Evolutionary conservation across 2,113 vertebrate genomes (phyloP).

Genomic region (Rhineura floridana): DNA sequence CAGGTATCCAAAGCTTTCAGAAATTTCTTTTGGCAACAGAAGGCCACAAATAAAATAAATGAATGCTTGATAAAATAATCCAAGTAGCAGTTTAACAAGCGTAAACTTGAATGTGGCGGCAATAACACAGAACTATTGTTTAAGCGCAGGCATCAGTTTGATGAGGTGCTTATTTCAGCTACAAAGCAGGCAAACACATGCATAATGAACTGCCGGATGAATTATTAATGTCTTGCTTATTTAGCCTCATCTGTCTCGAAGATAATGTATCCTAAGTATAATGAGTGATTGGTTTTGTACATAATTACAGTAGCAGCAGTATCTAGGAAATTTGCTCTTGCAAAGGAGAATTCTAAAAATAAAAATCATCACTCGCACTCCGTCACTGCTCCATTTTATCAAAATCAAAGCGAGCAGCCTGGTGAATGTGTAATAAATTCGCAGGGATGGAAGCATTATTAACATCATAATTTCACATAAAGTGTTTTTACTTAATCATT

Average conservation of each 20-base stretch:
- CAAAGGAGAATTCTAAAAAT: slow-evolving; percentile 85
- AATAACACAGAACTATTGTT: slow-evolving; percentile 97
- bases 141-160: slow-evolving; percentile 95
- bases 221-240: slow-evolving; percentile 99
- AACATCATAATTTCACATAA: slow-evolving; percentile 86
- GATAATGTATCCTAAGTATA: slow-evolving; percentile 99
- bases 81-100: slow-evolving; percentile 99
- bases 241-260: slow-evolving; percentile 99
- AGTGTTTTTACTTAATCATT: slow-evolving; percentile 87
- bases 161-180: slow-evolving; percentile 93
- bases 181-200: slow-evolving; percentile 94
- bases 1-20: slow-evolving; percentile 90
- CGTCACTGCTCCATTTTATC: slow-evolving; percentile 74
- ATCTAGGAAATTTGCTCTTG: slow-evolving; percentile 87
- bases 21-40: slow-evolving; percentile 82
- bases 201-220: slow-evolving; percentile 99
- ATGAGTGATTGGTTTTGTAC: slow-evolving; percentile 95
- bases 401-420: slow-evolving; percentile 77
- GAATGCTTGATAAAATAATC: slow-evolving; percentile 99
- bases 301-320: slow-evolving; percentile 99
- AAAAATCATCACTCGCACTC: slow-evolving; percentile 75
- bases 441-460: slow-evolving; percentile 82
- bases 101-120: slow-evolving; percentile 90
- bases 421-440: slow-evolving; percentile 79
- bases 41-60: slow-evolving; percentile 91